Conservation (phyloP, 2,113 vertebrate species). For the Lasiurus borealis region DNA sequence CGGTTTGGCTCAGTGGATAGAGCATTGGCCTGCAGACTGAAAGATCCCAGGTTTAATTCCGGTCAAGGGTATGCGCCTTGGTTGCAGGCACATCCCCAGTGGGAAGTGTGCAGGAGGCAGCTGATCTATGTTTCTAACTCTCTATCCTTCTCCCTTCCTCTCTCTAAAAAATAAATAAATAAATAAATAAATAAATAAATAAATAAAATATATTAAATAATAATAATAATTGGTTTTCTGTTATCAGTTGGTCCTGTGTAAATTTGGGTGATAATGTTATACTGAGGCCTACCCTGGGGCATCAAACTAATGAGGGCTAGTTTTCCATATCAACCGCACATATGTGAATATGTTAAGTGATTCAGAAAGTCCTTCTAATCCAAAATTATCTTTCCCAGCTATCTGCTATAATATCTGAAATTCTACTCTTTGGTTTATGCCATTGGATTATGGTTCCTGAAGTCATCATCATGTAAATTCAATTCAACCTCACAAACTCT, state of each 20-base stretch:
- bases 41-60: too few relatives aligned
- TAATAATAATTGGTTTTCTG: neutral
- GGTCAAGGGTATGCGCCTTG: too few relatives aligned
- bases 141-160: too few relatives aligned
- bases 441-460: neutral
- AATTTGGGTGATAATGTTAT: neutral
- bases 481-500: neutral
- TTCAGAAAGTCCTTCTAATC: neutral
- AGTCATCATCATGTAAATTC: neutral
- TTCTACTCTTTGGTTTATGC: neutral
- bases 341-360: neutral
- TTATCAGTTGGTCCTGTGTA: neutral
- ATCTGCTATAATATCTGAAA: neutral
- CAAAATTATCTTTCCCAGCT: neutral
- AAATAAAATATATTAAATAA: too few relatives aligned
- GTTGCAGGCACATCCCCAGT: too few relatives aligned
- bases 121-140: too few relatives aligned
- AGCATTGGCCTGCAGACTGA: too few relatives aligned
- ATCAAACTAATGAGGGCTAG: neutral
- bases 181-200: too few relatives aligned
- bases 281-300: neutral
- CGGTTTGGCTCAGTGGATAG: too few relatives aligned
- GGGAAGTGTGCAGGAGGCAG: too few relatives aligned
- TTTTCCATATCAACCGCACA: neutral
- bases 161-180: too few relatives aligned